Base-by-base conservation (phyloP, 1,140 invertebrate species). In the Zaprionus capensis region DNA sequence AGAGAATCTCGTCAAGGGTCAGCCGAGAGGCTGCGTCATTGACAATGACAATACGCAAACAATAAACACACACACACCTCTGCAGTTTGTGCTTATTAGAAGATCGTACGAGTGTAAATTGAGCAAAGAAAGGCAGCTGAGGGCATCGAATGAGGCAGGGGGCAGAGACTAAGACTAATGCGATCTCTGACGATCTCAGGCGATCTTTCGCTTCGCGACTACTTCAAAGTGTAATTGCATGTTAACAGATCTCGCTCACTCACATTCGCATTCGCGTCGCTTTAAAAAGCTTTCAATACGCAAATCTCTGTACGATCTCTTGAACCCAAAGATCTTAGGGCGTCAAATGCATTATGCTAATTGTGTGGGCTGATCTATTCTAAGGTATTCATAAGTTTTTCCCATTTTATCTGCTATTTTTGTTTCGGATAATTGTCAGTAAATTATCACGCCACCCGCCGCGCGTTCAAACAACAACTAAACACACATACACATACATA, bases 41-140 rank as follows among this genome's bases (percentile, higher is more conserved):
- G 84, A 24, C 84, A 88, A 90, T 88, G 84, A 84, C 84, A 88
- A 76, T 79, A 61, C 55, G 44, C 73, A 44, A 71, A 61, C 59
- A 57, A 72, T 49, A 80, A 59, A 69, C 69, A 70, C 14, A 62
- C 22, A 63, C 71, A 56, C 56, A 72, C 61, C 68, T 20, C 51
- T 59, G 28, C 36, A 34, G 11, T 15, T n/a, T 41, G 38, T 41
- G 68, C 74, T 69, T 79, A 79, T 76, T 88, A 81, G 69, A 79
- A 76, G 69, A 90, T 88, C 85, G 81, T 88, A 90, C 84, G 84
- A 88, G 85, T 79, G 66, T 73, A 87, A 87, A 84, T 87, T 87
- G 65, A 80, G 49, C 34, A 49, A 51, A 31, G 36, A 68, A 68
- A 67, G 17, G 56, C 26, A 56, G 20, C 41, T 51, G 79, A 80